Base-by-base conservation (phyloP, 2,888 invertebrate species). In the Ophion ventricosus region DNA sequence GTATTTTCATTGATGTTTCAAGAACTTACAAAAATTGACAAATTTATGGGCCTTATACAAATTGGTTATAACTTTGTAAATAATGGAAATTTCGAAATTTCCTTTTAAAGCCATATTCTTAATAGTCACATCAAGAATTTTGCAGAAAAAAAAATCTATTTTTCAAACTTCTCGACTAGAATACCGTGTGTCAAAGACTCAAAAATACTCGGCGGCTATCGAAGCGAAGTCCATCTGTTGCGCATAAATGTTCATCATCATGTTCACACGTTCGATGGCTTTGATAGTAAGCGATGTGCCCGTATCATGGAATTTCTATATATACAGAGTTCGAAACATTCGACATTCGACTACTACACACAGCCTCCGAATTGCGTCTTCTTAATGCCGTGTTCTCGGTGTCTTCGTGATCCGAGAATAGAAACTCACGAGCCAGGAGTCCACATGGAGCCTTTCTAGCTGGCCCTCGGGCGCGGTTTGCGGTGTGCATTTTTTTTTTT, bases 351-450 rank as follows among this genome's bases (percentile, higher is more conserved):
- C 43, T 79, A 11, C 29, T 17, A 61, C 43, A 56, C 23, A 61
- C 43, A 56, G 79, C 29, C 43, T 79, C 75, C 80, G 72, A 43
- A 20, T 72, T 82, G 88, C 87, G 88, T 88, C 88, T 86, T 88
- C 88, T 86, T 87, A 88, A 87, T 87, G 86, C 88, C 87, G 86
- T 88, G 87, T 89, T 90, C 88, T 89, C 74, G 74, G 72, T 82
- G 59, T 82, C 80, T 81, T 80, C 86, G 82, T 79, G 82, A 81
- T 88, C 90, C 87, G 88, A 92, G 90, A 92, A 92, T 92, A 92
- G 92, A 91, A 90, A 90, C 86, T 87, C 86, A 78, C 86, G 87
- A 88, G 88, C 89, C 89, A 88, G 89, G 90, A 90, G 91, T 88
- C 89, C 69, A 73, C 83, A 86, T 84, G 78, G 79, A 40, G 84